A percentile compares a stretch with the other conserved stretches of the same genome.
Conservation (phyloP, 2,888 invertebrate genomes). For the Dryocosmus kuriphilus region DNA sequence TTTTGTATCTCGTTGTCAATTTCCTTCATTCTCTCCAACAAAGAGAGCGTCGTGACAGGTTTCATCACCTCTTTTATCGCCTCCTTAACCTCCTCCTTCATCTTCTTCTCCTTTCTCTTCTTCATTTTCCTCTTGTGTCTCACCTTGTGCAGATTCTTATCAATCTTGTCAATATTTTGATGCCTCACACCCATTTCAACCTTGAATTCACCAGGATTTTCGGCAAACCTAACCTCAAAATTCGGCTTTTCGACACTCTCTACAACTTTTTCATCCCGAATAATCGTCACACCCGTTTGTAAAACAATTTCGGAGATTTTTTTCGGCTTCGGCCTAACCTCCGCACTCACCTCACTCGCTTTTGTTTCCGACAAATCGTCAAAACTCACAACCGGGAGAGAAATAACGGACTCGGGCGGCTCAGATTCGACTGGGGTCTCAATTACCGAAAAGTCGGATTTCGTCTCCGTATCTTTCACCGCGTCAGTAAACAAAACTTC, state of each 20-base stretch:
- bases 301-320: constrained; percentile 18
- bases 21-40: constrained; percentile 81
- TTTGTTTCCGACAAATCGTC: too few relatives aligned
- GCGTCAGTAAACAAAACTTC: too few relatives aligned
- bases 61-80: constrained; percentile 53
- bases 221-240: constrained; percentile 14
- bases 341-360: too few relatives aligned
- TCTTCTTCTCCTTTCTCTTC: constrained; percentile 51
- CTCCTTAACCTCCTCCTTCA: constrained; percentile 59
- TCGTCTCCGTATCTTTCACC: too few relatives aligned
- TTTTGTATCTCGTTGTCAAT: constrained; percentile 82
- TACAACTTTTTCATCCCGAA: not conserved
- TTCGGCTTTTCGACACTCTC: too few relatives aligned
- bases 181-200: not conserved
- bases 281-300: not conserved
- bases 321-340: not conserved
- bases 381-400: too few relatives aligned
- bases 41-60: constrained; percentile 67
- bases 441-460: too few relatives aligned
- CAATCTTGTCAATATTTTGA: not conserved
- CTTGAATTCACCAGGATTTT: constrained; percentile 9
- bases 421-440: too few relatives aligned
- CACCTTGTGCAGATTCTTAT: constrained; percentile 59
- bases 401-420: too few relatives aligned
- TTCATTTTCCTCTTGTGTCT: constrained; percentile 61